Conservation (phyloP, 1,140 invertebrate species). For the Drosophila sechellia region DNA sequence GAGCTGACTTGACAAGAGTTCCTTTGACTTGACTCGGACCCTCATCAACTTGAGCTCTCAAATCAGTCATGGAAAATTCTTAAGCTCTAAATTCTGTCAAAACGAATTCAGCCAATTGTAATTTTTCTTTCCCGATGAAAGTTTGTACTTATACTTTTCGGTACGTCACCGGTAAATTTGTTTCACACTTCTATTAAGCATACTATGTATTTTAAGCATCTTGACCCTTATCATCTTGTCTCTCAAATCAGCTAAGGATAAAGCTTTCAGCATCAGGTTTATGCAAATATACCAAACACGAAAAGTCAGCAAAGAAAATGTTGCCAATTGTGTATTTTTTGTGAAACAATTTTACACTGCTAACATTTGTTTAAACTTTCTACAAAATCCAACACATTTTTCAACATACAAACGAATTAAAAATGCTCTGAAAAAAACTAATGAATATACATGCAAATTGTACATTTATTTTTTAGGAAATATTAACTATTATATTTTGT, state of each 20-base stretch:
- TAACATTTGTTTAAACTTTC: background rate
- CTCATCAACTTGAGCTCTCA: conserved; percentile 28
- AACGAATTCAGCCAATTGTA: background rate
- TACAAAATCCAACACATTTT: too few relatives aligned
- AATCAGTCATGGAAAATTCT: conserved; percentile 22
- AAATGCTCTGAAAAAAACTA: background rate
- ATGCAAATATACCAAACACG: background rate
- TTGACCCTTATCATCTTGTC: conserved; percentile 3
- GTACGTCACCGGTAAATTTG: background rate
- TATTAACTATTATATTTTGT: background rate
- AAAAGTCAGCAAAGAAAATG: background rate
- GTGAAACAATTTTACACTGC: background rate
- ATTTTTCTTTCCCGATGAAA: too few relatives aligned
- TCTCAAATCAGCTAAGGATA: background rate
- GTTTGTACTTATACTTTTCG: background rate
- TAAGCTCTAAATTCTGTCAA: conserved; percentile 13
- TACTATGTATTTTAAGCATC: background rate
- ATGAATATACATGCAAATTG: background rate
- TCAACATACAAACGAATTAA: background rate
- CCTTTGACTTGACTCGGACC: conserved; percentile 23
- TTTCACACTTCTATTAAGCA: background rate
- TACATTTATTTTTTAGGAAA: background rate
- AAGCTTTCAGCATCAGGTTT: background rate
- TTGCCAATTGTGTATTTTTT: background rate
- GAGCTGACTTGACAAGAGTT: conserved; percentile 7